Evolutionary conservation across 2,113 vertebrate genomes (phyloP), one percentile per base, ranked within the genome.

Genomic region (Tretioscincus oriximinensis): DNA sequence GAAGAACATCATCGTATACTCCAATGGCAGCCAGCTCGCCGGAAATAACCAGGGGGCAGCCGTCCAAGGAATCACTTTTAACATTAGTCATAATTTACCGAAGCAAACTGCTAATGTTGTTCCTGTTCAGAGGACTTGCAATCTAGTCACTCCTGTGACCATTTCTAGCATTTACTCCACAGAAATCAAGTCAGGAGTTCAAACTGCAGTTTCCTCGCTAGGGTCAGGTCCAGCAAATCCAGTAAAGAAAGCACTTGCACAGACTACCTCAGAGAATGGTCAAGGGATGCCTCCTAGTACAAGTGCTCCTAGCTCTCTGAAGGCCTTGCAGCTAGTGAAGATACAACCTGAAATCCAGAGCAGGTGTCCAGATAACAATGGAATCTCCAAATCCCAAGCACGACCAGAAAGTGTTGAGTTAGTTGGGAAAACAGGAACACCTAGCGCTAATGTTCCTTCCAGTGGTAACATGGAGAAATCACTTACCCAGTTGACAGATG

Each of bases 1-100:
- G 35, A 98, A 99, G 88, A 97, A 98, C 84, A 97, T 99, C 72
- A 97, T 98, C 29, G 97, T 99, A 80, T 99, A 97, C 92, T 97
- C 98, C 69, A 97, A 94, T 22, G 96, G 96, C 79, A 99, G 95
- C 82, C 95, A 95, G 49, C 93, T 94, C 88, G 94, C 92, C 77
- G 95, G 96, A 35, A 93, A 93, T 31, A 95, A 92, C 87, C 97
- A 96, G 77, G 96, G 96, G 78, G 45, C 95, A 4, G 81, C 95
- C 80, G 92, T 96, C 76, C 93, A 95, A 58, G 96, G 94, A 87
- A 95, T 96, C 72, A 94, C 94, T 0, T 95, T 95, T 86, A 96
- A 95, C 2, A 92, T 95, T 24, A 84, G 94, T 84, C 94, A 94
- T 86, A 94, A 95, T 85, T 91, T 95, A 84, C 96, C 95, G 71